Percentiles rank a stretch among this genome's conserved stretches.
These are phyloP conservation scores for Carterocephalus palaemon DNA, from an alignment of 2,888 invertebrate genomes.

Conservation along the genomic window DNA sequence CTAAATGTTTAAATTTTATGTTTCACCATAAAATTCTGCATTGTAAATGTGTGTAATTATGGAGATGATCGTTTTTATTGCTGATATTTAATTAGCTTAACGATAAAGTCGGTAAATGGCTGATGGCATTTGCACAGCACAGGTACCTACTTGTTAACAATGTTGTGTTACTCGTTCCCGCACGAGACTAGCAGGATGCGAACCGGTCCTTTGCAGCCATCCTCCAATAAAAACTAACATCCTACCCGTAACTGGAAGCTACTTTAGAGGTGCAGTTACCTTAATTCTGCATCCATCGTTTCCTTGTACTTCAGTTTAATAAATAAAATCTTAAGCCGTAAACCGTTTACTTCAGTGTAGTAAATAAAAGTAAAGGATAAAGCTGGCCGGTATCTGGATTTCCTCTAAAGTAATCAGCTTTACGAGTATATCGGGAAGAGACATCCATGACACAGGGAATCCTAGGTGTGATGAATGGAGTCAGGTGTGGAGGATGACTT, in stretches of 20 bases:
- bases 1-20: constrained; percentile 10
- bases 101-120: constrained; percentile 34
- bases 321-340: too few species aligned
- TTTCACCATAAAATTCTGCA: background rate
- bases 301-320: background rate
- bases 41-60: background rate
- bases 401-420: too few species aligned
- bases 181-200: constrained; percentile 60
- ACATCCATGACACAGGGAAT: too few species aligned
- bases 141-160: constrained; percentile 40
- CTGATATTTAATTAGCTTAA: constrained; percentile 32
- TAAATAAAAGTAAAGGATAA: too few species aligned
- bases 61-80: constrained; percentile 14
- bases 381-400: too few species aligned
- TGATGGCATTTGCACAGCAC: constrained; percentile 39
- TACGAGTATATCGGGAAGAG: too few species aligned
- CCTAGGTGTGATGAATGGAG: too few species aligned
- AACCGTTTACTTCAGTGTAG: too few species aligned
- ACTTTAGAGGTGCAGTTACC: constrained; percentile 28
- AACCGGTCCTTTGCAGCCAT: constrained; percentile 51
- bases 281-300: constrained; percentile 11
- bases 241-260: constrained; percentile 17
- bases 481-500: too few species aligned
- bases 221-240: constrained; percentile 45
- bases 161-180: constrained; percentile 50